Conservation (phyloP, 1,140 invertebrate species). For the Drosophila pectinifera region DNA sequence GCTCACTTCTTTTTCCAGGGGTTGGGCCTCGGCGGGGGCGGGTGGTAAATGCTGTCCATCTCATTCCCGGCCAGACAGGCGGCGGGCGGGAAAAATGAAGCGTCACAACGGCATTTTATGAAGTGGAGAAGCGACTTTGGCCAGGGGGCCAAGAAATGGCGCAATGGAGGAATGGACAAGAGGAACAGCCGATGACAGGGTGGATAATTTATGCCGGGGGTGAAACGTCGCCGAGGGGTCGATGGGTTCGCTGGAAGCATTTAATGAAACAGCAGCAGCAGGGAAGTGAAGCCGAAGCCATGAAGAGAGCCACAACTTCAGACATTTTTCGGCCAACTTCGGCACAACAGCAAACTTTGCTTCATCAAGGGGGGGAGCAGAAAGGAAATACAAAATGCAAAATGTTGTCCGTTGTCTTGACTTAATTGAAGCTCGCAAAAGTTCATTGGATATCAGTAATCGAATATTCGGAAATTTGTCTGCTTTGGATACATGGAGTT, state of each 20-base stretch:
- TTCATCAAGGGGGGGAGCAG: background rate
- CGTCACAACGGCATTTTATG: slow-evolving; percentile 55
- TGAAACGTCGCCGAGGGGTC: slow-evolving; percentile 18
- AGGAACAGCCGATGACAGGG: slow-evolving; percentile 46
- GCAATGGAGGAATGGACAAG: slow-evolving; percentile 38
- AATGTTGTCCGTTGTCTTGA: slow-evolving; percentile 26
- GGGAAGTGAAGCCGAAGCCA: slow-evolving; percentile 14
- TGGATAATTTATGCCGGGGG: slow-evolving; percentile 49
- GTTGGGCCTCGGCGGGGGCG: slow-evolving; percentile 9
- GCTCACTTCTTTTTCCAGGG: slow-evolving; percentile 33
- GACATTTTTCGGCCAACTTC: slow-evolving; percentile 43
- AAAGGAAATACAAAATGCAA: slow-evolving; percentile 27
- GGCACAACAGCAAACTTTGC: slow-evolving; percentile 47
- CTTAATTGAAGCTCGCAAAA: slow-evolving; percentile 34
- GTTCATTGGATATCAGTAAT: slow-evolving; percentile 8
- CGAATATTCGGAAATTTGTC: slow-evolving; percentile 11
- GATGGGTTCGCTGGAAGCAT: slow-evolving; percentile 34
- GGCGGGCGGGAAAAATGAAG: slow-evolving; percentile 45
- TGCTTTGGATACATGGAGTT: background rate
- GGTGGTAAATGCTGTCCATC: slow-evolving; percentile 36
- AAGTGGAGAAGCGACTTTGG: slow-evolving; percentile 49
- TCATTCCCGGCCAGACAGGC: slow-evolving; percentile 40
- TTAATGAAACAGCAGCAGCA: slow-evolving; percentile 33
- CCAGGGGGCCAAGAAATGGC: slow-evolving; percentile 3
- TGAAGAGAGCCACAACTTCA: slow-evolving; percentile 16